Evolutionary conservation across 2,797 vertebrate genomes (phyloP).

Genomic region (Eulemur albifrons): DNA sequence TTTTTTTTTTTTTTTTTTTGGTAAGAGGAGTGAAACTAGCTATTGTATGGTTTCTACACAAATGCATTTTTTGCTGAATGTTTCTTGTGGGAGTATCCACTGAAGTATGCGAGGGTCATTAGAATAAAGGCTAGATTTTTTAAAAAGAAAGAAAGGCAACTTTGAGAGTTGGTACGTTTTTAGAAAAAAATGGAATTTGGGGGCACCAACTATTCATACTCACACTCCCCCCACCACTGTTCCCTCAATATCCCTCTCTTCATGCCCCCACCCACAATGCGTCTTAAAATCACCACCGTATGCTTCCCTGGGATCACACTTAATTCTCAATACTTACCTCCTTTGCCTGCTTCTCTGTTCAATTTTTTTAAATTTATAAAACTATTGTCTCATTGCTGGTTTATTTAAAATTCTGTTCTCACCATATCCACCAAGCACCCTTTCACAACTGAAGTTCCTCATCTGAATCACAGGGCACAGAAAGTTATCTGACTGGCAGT

Average conservation of each 20-base stretch:
- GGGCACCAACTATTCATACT: not conserved
- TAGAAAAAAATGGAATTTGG: conserved; percentile 36
- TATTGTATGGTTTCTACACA: conserved; percentile 58
- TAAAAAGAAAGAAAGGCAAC: conserved; percentile 30
- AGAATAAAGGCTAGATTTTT: conserved; percentile 40
- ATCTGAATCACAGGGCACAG: not conserved
- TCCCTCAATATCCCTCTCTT: not conserved
- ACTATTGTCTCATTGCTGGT: not conserved
- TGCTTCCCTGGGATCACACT: not conserved
- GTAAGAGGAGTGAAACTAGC: conserved; percentile 42
- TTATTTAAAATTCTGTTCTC: not conserved
- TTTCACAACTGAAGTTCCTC: not conserved
- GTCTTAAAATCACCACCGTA: not conserved
- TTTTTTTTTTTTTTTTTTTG: not conserved
- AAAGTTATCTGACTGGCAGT: not conserved
- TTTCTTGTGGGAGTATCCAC: conserved; percentile 48
- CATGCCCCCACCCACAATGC: not conserved
- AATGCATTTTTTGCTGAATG: conserved; percentile 21
- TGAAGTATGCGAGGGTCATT: conserved; percentile 40
- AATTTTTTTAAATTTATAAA: not conserved
- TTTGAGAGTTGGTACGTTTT: conserved; percentile 6
- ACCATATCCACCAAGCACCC: not conserved
- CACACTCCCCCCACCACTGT: not conserved
- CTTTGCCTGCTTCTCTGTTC: not conserved
- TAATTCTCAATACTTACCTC: not conserved